Evolutionary conservation across 2,113 vertebrate genomes (phyloP).

Genomic region (Ctenodactylus gundi): DNA sequence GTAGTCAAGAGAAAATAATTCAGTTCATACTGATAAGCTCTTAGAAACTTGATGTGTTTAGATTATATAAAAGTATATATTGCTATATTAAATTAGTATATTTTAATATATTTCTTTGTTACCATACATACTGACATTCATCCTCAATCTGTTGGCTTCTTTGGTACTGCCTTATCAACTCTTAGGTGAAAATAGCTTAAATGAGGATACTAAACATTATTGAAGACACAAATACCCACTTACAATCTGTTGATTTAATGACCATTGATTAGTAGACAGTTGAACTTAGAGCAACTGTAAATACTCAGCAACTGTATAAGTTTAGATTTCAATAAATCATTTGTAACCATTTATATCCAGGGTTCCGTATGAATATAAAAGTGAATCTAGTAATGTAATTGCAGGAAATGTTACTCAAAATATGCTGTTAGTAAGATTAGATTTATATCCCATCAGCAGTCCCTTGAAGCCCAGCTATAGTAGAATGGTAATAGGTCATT

Average conservation of each 20-base stretch:
- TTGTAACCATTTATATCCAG: neutral
- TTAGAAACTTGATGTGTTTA: neutral
- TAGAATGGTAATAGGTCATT: neutral
- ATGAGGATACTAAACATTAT: neutral
- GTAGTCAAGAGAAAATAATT: neutral
- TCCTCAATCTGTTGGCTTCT: constrained; percentile 7
- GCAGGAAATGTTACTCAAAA: neutral
- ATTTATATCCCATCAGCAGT: constrained; percentile 6
- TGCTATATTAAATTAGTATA: constrained; percentile 1
- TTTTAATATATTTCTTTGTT: constrained; percentile 30
- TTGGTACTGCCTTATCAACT: constrained; percentile 39
- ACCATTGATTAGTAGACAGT: neutral
- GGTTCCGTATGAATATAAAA: constrained; percentile 31
- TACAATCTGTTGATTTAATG: constrained; percentile 41
- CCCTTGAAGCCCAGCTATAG: neutral
- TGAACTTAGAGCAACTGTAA: constrained; percentile 24
- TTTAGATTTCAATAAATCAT: constrained; percentile 1
- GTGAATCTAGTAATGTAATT: neutral
- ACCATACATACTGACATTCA: neutral
- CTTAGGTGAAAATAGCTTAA: constrained; percentile 21
- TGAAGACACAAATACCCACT: neutral
- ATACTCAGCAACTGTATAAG: neutral
- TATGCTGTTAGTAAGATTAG: neutral
- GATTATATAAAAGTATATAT: neutral
- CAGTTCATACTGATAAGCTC: neutral